Percentiles rank a stretch among this genome's conserved stretches.
These are phyloP conservation scores for Pocota personata DNA, from an alignment of 2,888 invertebrate species.

Conservation along the genomic window DNA sequence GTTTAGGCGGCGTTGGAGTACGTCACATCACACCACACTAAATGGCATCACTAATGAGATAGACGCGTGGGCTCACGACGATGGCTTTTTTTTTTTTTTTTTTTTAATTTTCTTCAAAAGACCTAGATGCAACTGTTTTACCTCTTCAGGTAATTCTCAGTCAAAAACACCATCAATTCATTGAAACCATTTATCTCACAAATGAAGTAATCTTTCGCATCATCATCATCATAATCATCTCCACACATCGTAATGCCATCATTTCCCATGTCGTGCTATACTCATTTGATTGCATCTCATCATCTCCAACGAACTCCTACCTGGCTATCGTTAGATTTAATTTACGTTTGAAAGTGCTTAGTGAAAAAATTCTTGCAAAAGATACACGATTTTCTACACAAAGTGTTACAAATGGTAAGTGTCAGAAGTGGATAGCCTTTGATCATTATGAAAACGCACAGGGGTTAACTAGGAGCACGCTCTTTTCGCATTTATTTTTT, in stretches of 20 bases:
- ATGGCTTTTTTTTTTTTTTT: not conserved
- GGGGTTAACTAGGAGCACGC: slow-evolving; percentile 55
- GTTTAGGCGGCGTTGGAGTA: slow-evolving; percentile 40
- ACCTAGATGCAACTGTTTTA: not conserved
- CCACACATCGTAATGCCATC: slow-evolving; percentile 35
- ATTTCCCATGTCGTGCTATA: slow-evolving; percentile 19
- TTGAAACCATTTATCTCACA: slow-evolving; percentile 47
- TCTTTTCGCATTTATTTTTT: slow-evolving; percentile 1
- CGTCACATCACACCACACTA: slow-evolving; percentile 30
- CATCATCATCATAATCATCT: slow-evolving; percentile 36
- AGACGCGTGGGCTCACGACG: slow-evolving; percentile 48
- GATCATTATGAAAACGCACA: slow-evolving; percentile 28
- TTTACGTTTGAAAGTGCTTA: slow-evolving; percentile 38
- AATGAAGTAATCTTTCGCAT: slow-evolving; percentile 57
- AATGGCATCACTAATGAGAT: slow-evolving; percentile 58
- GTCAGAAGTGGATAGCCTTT: slow-evolving; percentile 61
- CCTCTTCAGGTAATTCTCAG: slow-evolving; percentile 1
- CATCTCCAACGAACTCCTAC: not conserved
- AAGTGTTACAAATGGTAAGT: slow-evolving; percentile 31
- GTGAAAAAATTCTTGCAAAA: slow-evolving; percentile 38
- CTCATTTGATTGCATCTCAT: slow-evolving; percentile 26
- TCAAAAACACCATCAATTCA: slow-evolving; percentile 2
- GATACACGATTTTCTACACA: not conserved
- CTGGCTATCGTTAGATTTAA: slow-evolving; percentile 21
- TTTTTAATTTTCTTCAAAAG: not conserved